Evolutionary conservation across 2,888 invertebrate genomes (phyloP), one percentile per base, ranked within the genome.

Genomic region (Entomobrya proxima): DNA sequence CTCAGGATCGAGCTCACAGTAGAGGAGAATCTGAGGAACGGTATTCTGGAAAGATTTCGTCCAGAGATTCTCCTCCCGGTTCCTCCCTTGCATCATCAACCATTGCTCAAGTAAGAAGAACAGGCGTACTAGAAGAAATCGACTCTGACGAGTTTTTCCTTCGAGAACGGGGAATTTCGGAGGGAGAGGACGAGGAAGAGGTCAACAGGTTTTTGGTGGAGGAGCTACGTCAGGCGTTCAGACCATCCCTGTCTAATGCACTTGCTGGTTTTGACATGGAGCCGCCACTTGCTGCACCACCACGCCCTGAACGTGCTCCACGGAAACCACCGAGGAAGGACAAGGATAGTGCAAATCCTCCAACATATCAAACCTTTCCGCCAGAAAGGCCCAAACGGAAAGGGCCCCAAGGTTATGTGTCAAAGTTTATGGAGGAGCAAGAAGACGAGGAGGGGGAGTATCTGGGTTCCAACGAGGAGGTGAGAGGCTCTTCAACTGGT

Each of bases 91-190:
- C 90, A 0, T 90, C 90, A 3, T 89, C 90, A 21, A 84, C 83
- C 3, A 50, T 86, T 64, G 86, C 81, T 4, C 80, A 80, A 21
- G 69, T 69, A 6, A 75, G 80, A 18, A 77, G 89, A 37, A 83
- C 85, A 21, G 90, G 90, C 1, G 95, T 96, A 2, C 94, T 97
- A 91, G 96, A 96, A 92, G 96, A 96, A 93, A 95, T 96, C 89
- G 95, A 96, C 91, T 95, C 96, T 58, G 96, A 97, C 92, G 96
- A 97, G 92, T 97, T 96, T 93, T 96, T 96, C 91, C 93, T 96
- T 87, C 94, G 96, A 89, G 95, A 95, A 92, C 95, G 95, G 91
- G 96, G 96, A 87, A 95, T 96, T 91, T 96, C 96, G 88, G 90
- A 90, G 52, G 90, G 89, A 1, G 95, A 95, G 91, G 96, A 96